Percentiles rank a stretch among this genome's conserved stretches.
phyloP scores from a whole-genome alignment of 2,888 invertebrate genomes.

The Euclidia mi region DNA sequence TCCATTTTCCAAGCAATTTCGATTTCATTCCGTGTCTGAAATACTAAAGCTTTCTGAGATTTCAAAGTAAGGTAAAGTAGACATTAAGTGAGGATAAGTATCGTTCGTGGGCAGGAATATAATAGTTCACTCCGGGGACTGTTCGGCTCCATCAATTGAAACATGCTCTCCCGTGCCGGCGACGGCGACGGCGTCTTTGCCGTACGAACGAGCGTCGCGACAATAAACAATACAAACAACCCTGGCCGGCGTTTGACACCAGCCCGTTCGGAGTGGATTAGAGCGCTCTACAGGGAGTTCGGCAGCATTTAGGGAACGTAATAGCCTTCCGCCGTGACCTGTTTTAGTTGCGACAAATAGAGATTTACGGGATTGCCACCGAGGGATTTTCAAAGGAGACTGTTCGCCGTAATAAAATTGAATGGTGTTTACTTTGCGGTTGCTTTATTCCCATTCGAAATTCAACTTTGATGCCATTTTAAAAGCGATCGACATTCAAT shows the following conservation, averaged over 20 bases:
- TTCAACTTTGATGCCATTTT: conserved; percentile 49
- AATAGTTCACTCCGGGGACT: conserved; percentile 72
- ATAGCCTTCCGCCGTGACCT: conserved; percentile 89
- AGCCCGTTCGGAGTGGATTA: conserved; percentile 88
- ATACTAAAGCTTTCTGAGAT: conserved; percentile 49
- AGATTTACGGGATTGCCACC: conserved; percentile 87
- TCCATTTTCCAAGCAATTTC: conserved; percentile 39
- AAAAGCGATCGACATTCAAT: conserved; percentile 58
- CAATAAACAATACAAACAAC: conserved; percentile 90
- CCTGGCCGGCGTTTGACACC: conserved; percentile 89
- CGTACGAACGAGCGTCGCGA: conserved; percentile 84
- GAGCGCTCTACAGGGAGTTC: conserved; percentile 87
- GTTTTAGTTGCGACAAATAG: conserved; percentile 90
- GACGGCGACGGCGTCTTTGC: conserved; percentile 80
- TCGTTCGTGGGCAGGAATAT: conserved; percentile 72
- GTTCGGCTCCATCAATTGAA: conserved; percentile 83
- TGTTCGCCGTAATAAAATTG: conserved; percentile 83
- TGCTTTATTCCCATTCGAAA: conserved; percentile 68
- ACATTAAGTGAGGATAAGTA: conserved; percentile 75
- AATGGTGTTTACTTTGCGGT: conserved; percentile 83
- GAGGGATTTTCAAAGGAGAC: conserved; percentile 79
- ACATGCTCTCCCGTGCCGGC: conserved; percentile 75
- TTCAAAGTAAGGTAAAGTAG: conserved; percentile 63
- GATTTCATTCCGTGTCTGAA: conserved; percentile 47
- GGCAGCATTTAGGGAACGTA: conserved; percentile 89